Base-by-base conservation (phyloP, 2,113 vertebrate genomes). In the Nematolebias whitei region DNA sequence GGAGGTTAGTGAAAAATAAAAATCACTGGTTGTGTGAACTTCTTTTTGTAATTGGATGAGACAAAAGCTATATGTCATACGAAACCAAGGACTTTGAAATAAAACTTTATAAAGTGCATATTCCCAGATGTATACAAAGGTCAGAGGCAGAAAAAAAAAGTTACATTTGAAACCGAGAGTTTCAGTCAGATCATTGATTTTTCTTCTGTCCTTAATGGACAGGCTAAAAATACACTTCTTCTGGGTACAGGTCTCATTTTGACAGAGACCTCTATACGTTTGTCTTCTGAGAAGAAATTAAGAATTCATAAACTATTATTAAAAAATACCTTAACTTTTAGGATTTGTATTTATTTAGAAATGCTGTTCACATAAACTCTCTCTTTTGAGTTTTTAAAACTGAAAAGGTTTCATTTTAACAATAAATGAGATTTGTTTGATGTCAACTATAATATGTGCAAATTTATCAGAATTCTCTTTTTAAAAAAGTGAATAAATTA, bases 171-270 rank as follows among this genome's bases (percentile, higher is more conserved):
- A 85, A 85, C 82, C 84, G 47, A 68, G 45, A 43, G 68, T 73
- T 78, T 84, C 73, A 64, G 78, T 61, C 75, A 73, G 68, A 84
- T 72, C 64, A 89, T 84, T 85, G 87, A 91, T 89, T 89, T 85
- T 75, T 74, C 61, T 79, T 64, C 64, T 57, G 72, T 80, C 79
- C 78, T 82, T 86, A 89, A 89, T 72, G 80, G 80, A 84, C 51
- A 57, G 41, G 22, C 75, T 90, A 88, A 87, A 87, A 87, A 88
- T 88, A 90, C n/a, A 35, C 63, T 72, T 55, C 66, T 57, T 67
- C 58, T 79, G 53, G 50, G 29, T 53, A 66, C 58, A 74, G 29
- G 38, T 65, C 58, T 81, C 63, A 38, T 50, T 83, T 74, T 77
- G 49, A 85, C 54, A 75, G 16, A 2, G 51, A 38, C 70, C 23